A percentile compares a stretch with the other conserved stretches of the same genome.
These are phyloP conservation scores for Ptilonorhynchus violaceus DNA, from an alignment of 2,113 vertebrate species.

Conservation along the genomic window DNA sequence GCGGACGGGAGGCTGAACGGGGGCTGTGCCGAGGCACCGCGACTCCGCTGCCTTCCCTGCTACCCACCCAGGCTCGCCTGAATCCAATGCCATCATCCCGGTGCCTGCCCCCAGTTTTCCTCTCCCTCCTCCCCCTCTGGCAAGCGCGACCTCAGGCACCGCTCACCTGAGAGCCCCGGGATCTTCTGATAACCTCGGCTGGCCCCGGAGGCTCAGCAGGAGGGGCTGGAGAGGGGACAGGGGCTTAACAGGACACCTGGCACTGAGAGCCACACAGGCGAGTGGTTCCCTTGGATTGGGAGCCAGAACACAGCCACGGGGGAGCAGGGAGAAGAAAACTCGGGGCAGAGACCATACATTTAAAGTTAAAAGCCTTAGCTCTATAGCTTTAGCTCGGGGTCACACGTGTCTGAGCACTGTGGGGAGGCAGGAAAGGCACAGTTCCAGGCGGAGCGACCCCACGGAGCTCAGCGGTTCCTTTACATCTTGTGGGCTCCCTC, in stretches of 20 bases:
- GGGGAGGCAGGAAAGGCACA: neutral
- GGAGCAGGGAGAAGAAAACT: neutral
- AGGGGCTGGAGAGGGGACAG: neutral
- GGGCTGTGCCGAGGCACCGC: neutral
- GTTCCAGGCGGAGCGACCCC: neutral
- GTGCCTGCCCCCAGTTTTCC: rapidly evolving
- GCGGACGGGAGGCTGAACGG: neutral
- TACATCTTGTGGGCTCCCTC: neutral
- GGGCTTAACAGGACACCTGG: neutral
- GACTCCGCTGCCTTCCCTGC: neutral
- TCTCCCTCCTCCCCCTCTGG: neutral
- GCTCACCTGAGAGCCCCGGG: neutral
- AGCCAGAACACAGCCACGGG: neutral
- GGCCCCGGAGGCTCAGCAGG: neutral
- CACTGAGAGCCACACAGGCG: rapidly evolving
- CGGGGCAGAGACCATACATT: rapidly evolving
- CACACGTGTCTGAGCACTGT: rapidly evolving
- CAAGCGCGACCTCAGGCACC: no score
- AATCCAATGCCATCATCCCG: neutral
- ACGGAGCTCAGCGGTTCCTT: neutral
- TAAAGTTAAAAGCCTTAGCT: neutral
- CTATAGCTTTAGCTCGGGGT: neutral
- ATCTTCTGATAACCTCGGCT: neutral
- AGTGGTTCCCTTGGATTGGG: neutral
- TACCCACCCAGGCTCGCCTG: neutral